phyloP scores from a whole-genome alignment of 1,140 invertebrate genomes.

The Paramacrobiotus metropolitanus region DNA sequence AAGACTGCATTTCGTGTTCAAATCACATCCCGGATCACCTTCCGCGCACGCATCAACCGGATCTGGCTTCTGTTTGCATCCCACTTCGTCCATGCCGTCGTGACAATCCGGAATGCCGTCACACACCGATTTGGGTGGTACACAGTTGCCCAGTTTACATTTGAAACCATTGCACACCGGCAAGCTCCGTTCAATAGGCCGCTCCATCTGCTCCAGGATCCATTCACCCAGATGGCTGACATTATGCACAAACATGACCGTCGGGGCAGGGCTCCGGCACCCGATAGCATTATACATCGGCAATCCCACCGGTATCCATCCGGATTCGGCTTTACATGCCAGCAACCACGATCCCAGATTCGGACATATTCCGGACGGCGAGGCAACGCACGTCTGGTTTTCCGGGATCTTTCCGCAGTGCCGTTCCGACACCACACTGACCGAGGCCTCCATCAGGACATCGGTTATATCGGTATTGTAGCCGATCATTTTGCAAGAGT shows the following conservation, averaged over 20 bases:
- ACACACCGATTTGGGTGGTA: constrained; percentile 71
- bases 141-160: constrained; percentile 43
- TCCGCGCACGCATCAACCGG: neutral
- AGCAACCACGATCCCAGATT: constrained; percentile 1
- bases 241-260: neutral
- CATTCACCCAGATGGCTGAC: constrained; percentile 1
- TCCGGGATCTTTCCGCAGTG: neutral
- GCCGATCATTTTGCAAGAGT: neutral
- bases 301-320: neutral
- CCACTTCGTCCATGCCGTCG: neutral
- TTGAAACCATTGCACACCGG: constrained; percentile 39
- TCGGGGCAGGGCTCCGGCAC: neutral
- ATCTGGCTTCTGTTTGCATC: neutral
- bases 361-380: neutral
- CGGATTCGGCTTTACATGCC: neutral
- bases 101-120: constrained; percentile 57
- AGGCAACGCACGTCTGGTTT: neutral
- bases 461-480: neutral
- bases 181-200: constrained; percentile 22
- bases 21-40: neutral
- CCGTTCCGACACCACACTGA: neutral
- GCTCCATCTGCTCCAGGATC: neutral
- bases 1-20: neutral
- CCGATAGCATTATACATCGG: neutral
- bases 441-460: neutral